Percentiles rank a stretch among this genome's conserved stretches.
These are phyloP conservation scores for Lymantria dispar DNA, from an alignment of 2,888 invertebrate genomes.

Conservation along the genomic window DNA sequence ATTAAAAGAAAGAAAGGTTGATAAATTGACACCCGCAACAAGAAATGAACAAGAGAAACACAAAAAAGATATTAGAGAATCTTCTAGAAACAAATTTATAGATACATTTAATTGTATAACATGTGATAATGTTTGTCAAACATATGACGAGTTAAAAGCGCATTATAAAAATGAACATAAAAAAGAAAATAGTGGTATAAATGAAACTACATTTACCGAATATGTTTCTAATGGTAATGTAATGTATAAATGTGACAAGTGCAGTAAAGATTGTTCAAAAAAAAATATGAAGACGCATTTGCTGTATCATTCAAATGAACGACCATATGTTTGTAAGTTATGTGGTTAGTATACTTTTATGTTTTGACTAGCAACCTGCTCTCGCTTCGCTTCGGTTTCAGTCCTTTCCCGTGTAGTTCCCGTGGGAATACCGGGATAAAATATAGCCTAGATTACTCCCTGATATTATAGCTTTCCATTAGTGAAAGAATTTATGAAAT, in stretches of 20 bases:
- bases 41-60: not conserved
- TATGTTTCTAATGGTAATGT: slow-evolving; percentile 17
- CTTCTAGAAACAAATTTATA: slow-evolving; percentile 2
- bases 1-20: slow-evolving; percentile 6
- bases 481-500: too few species aligned
- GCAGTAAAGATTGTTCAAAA: slow-evolving; percentile 43
- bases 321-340: slow-evolving; percentile 63
- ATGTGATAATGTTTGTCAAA: slow-evolving; percentile 39
- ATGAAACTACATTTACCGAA: slow-evolving; percentile 20
- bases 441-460: too few species aligned
- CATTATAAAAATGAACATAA: slow-evolving; percentile 47
- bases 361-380: too few species aligned
- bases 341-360: slow-evolving; percentile 54
- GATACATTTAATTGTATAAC: slow-evolving; percentile 39
- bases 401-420: too few species aligned
- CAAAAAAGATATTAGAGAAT: not conserved
- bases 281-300: slow-evolving; percentile 47
- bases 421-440: too few species aligned
- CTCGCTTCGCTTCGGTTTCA: too few species aligned
- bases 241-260: slow-evolving; percentile 49
- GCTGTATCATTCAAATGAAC: slow-evolving; percentile 40
- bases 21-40: not conserved
- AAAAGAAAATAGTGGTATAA: slow-evolving; percentile 2
- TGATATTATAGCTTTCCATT: too few species aligned
- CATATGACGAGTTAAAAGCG: slow-evolving; percentile 37